Percentiles rank a stretch among this genome's conserved stretches.
These are phyloP conservation scores for Lysandra bellargus DNA, from an alignment of 2,888 invertebrate species.

Conservation along the genomic window DNA sequence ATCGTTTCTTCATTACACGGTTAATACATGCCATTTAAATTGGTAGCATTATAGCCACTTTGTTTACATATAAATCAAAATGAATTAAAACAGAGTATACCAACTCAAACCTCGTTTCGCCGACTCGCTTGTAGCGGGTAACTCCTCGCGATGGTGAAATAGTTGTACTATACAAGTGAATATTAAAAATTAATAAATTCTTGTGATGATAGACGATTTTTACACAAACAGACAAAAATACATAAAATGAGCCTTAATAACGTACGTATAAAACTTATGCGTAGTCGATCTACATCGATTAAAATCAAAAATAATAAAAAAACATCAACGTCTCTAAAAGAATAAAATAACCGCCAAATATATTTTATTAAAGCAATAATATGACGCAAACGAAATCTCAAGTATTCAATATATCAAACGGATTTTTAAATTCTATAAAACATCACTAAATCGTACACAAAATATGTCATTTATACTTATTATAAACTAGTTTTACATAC, in stretches of 20 bases:
- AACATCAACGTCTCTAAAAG: slow-evolving; percentile 60
- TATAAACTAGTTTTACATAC: slow-evolving; percentile 48
- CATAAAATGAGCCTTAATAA: slow-evolving; percentile 33
- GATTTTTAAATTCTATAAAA: slow-evolving; percentile 47
- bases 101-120: slow-evolving; percentile 23
- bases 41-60: background rate
- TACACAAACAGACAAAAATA: slow-evolving; percentile 40
- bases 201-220: slow-evolving; percentile 36
- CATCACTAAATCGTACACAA: slow-evolving; percentile 66
- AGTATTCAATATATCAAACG: slow-evolving; percentile 54
- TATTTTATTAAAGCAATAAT: slow-evolving; percentile 69
- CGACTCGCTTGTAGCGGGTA: slow-evolving; percentile 40
- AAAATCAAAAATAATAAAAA: slow-evolving; percentile 51
- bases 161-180: slow-evolving; percentile 70
- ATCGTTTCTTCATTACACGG: background rate
- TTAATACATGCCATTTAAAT: background rate
- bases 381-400: slow-evolving; percentile 63
- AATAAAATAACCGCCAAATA: slow-evolving; percentile 63
- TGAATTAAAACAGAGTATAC: background rate
- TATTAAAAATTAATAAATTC: slow-evolving; percentile 39
- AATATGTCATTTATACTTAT: slow-evolving; percentile 73
- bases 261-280: slow-evolving; percentile 33
- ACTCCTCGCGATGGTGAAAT: slow-evolving; percentile 25
- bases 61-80: background rate
- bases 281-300: slow-evolving; percentile 42